A percentile compares a stretch with the other conserved stretches of the same genome.
Conservation (phyloP, 2,113 vertebrate species). For the Tachysurus fulvidraco region DNA sequence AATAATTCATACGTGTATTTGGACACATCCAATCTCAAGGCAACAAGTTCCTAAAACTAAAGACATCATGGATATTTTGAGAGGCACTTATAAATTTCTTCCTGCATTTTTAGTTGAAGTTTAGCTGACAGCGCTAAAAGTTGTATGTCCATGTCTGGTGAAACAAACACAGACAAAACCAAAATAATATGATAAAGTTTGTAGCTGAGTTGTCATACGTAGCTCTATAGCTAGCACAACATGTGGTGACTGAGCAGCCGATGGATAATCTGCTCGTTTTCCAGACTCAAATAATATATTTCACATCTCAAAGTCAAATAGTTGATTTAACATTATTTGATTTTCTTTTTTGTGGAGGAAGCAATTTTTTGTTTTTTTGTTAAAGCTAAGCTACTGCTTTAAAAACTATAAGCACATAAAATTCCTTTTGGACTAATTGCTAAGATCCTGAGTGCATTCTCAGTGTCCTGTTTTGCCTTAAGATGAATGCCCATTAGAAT, state of each 20-base stretch:
- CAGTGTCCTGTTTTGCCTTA: neutral
- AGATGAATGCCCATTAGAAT: neutral
- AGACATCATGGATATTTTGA: neutral
- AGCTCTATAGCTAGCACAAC: neutral
- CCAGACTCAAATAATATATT: neutral
- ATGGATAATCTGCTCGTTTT: neutral
- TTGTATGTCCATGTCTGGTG: neutral
- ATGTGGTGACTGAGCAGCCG: neutral
- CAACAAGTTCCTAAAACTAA: neutral
- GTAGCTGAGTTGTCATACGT: neutral
- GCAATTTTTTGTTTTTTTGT: too few species aligned
- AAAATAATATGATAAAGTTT: neutral
- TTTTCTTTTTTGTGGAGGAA: neutral
- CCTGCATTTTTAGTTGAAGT: neutral
- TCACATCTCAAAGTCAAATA: neutral
- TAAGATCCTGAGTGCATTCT: neutral
- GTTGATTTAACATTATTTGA: neutral
- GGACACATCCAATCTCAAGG: neutral
- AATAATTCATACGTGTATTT: neutral
- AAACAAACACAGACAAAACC: neutral
- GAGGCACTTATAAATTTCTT: conserved; percentile 3
- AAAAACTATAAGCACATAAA: neutral
- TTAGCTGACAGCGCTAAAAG: conserved; percentile 5
- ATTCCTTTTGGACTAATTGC: neutral
- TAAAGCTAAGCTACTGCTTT: neutral